phyloP scores from a whole-genome alignment of 1,140 invertebrate species.

The Meteorus sp. region DNA sequence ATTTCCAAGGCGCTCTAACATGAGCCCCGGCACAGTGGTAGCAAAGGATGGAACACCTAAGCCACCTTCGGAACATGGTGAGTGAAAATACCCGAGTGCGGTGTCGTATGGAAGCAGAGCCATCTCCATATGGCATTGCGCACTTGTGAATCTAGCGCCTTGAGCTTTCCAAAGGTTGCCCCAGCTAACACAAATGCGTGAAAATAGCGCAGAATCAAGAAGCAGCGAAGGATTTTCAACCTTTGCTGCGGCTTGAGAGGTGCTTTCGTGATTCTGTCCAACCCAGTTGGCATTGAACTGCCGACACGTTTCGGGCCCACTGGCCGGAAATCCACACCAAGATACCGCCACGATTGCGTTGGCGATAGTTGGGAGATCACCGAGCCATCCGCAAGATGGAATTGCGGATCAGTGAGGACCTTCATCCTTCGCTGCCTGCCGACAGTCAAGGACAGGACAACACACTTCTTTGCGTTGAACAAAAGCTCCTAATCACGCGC shows the following conservation, averaged over 20 bases:
- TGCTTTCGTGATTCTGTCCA: constrained; percentile 17
- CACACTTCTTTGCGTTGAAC: not conserved
- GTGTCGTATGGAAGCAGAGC: not conserved
- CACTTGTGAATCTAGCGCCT: not conserved
- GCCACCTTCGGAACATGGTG: not conserved
- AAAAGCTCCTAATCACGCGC: not conserved
- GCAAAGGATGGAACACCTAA: not conserved
- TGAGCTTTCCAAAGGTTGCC: constrained; percentile 7
- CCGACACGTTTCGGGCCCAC: not conserved
- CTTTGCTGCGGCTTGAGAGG: constrained; percentile 43
- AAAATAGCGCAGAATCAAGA: constrained; percentile 21
- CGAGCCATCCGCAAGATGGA: not conserved
- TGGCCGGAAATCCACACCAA: not conserved
- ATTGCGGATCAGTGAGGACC: not conserved
- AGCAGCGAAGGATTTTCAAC: constrained; percentile 19
- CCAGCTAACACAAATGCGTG: constrained; percentile 22
- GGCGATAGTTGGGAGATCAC: not conserved
- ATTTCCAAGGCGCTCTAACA: not conserved
- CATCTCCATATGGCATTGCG: not conserved
- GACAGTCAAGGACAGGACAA: too few relatives aligned
- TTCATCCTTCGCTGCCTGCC: not conserved
- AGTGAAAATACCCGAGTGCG: not conserved
- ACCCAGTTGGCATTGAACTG: too few relatives aligned
- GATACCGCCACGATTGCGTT: constrained; percentile 6
- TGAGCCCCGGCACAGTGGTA: not conserved